Evolutionary conservation across 2,888 invertebrate species (phyloP), one percentile per base, ranked within the genome.

Genomic region (Tachina grossa): DNA sequence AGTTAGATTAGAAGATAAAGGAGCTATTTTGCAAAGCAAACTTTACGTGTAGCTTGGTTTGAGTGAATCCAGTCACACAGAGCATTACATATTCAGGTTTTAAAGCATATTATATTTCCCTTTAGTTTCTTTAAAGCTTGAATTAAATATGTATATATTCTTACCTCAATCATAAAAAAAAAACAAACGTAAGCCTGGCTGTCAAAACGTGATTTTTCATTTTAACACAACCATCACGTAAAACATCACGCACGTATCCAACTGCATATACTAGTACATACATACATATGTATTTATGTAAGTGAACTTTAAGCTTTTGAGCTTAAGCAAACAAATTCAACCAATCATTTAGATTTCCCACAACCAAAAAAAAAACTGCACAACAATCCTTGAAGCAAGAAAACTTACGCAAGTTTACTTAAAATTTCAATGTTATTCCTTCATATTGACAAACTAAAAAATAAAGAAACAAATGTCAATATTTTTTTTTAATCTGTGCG

Each of bases 131-230:
- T n/a, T n/a, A n/a, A n/a, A n/a, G n/a, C n/a, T n/a, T n/a, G n/a
- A n/a, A n/a, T n/a, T n/a, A n/a, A n/a, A n/a, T n/a, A n/a, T n/a
- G n/a, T n/a, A n/a, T n/a, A n/a, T n/a, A n/a, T n/a, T n/a, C n/a
- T n/a, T n/a, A n/a, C n/a, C n/a, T n/a, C n/a, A n/a, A n/a, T n/a
- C 31, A 31, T 31, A 31, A 31, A 31, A 31, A 31, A 31, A 41
- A 49, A 63, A 59, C 65, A n/a, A n/a, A n/a, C 59, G 16, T 43
- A 47, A 65, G 49, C 75, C 74, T 78, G 78, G 16, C 53, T 85
- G 78, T 82, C 74, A 82, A 82, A 78, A 85, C 69, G 63, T 71
- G 75, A 79, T 79, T 85, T 81, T 82, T 75, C 51, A 75, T 82
- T 65, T 82, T 63, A 63, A 75, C 69, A 71, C 59, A 74, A 78